These are phyloP conservation scores for Gymnocypris eckloni DNA, from an alignment of 2,797 vertebrate species.

Conservation along the genomic window DNA sequence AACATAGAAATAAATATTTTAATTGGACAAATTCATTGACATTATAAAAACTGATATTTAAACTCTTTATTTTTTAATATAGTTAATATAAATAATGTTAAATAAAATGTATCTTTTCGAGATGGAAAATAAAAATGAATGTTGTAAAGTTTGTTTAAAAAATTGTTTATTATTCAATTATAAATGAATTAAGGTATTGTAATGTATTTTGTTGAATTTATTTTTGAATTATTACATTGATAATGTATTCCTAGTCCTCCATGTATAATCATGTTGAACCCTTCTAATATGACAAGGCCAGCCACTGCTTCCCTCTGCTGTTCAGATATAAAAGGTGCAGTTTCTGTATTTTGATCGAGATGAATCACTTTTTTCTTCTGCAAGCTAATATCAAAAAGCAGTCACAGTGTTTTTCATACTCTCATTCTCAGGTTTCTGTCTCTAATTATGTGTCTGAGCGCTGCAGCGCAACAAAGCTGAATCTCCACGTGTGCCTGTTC, in stretches of 20 bases:
- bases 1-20: background rate
- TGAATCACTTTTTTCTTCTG: background rate
- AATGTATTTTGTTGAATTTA: background rate
- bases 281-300: background rate
- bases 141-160: no score
- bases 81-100: background rate
- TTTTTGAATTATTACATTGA: background rate
- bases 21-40: background rate
- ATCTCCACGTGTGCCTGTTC: slow-evolving; percentile 81
- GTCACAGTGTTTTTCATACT: background rate
- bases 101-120: background rate
- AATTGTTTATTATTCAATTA: no score
- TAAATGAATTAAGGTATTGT: no score
- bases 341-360: background rate
- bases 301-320: slow-evolving; percentile 67
- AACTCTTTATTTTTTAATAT: background rate
- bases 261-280: background rate
- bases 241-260: background rate
- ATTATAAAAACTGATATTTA: background rate
- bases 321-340: background rate
- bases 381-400: background rate
- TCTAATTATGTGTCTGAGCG: slow-evolving; percentile 74
- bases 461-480: slow-evolving; percentile 70
- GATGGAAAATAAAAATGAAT: background rate
- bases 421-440: slow-evolving; percentile 67